Conservation (phyloP, 2,113 vertebrate species). For the Progne subis region DNA sequence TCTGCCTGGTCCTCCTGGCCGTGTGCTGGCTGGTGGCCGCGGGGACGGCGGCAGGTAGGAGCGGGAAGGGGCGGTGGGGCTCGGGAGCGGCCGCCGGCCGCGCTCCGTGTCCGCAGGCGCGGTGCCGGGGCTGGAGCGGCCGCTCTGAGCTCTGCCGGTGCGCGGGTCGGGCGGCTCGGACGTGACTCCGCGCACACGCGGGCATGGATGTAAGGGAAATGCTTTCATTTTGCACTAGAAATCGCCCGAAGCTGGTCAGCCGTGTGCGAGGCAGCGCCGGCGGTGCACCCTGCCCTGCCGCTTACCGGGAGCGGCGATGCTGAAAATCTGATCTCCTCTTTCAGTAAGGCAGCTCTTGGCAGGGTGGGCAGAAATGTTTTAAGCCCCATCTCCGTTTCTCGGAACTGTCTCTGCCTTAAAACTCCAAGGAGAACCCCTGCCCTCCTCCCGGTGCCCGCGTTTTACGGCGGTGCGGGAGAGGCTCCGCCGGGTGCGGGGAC, state of each 20-base stretch:
- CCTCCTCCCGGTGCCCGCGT: no score
- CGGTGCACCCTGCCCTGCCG: not conserved
- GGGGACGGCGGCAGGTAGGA: not conserved
- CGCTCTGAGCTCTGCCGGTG: not conserved
- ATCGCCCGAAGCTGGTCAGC: not conserved
- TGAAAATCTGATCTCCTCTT: not conserved
- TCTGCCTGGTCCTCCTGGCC: not conserved
- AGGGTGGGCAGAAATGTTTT: not conserved
- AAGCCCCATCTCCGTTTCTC: not conserved
- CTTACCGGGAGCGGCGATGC: not conserved
- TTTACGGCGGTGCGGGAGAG: not conserved
- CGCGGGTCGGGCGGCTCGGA: not conserved
- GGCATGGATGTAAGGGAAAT: not conserved
- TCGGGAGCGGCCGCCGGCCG: not conserved
- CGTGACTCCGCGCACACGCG: not conserved
- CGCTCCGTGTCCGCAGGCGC: not conserved
- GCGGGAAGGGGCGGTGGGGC: not conserved
- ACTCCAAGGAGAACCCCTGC: not conserved
- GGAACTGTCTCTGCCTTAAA: not conserved
- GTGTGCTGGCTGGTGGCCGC: not conserved
- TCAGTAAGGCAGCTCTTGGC: not conserved
- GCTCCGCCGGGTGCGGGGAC: no score
- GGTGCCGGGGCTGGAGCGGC: not conserved
- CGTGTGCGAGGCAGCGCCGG: not conserved
- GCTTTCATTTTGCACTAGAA: not conserved